Conservation (phyloP, 2,797 vertebrate genomes). For the Potorous gilbertii region DNA sequence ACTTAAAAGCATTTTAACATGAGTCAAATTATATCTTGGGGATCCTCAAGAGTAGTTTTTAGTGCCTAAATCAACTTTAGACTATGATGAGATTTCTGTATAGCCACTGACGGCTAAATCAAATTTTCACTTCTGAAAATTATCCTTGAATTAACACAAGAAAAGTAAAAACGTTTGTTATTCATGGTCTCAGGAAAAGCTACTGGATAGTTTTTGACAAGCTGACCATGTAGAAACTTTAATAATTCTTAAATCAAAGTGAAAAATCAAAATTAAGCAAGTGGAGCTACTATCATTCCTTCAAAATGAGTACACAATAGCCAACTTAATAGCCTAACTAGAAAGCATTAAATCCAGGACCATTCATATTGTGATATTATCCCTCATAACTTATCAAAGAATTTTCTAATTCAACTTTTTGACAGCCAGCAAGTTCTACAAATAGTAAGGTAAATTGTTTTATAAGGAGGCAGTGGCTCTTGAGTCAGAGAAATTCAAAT, state of each 20-base stretch:
- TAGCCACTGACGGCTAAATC: constrained; percentile 16
- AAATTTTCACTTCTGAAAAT: background rate
- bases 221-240: too few species aligned
- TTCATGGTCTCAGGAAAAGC: background rate
- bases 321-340: background rate
- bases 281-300: background rate
- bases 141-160: background rate
- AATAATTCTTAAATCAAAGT: too few species aligned
- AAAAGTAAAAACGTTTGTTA: background rate
- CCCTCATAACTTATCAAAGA: background rate
- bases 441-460: background rate
- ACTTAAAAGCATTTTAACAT: constrained; percentile 31
- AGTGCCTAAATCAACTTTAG: constrained; percentile 30
- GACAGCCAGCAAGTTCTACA: background rate
- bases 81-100: background rate
- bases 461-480: background rate
- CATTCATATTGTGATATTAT: background rate
- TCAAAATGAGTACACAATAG: background rate
- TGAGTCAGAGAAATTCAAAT: background rate
- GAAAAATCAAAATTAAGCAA: background rate
- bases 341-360: background rate
- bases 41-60: too few species aligned
- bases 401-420: background rate
- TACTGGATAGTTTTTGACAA: background rate
- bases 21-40: constrained; percentile 23